These are phyloP conservation scores for Psephotus haematonotus DNA, from an alignment of 2,113 vertebrate species.

Conservation along the genomic window DNA sequence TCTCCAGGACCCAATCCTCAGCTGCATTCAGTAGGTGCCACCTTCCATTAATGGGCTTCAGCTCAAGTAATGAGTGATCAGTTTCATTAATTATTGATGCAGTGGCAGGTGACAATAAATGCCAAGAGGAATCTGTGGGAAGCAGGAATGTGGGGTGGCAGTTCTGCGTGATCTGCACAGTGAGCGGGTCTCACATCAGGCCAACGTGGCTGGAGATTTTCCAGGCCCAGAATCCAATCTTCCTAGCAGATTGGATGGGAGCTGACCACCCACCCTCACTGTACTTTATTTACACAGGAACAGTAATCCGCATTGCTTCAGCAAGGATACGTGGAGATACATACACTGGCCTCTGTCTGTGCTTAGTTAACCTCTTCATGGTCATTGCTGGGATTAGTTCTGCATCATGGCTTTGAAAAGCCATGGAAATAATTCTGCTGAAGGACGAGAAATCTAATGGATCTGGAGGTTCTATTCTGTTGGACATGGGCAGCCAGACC, in stretches of 20 bases:
- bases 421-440: neutral
- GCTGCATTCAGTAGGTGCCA: neutral
- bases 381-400: neutral
- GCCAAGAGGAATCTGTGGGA: neutral
- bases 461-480: neutral
- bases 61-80: neutral
- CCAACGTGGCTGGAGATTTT: neutral
- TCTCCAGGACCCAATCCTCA: neutral
- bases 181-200: neutral
- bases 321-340: neutral
- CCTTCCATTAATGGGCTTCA: neutral
- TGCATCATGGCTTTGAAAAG: neutral
- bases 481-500: neutral
- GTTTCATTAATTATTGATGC: neutral
- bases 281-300: neutral
- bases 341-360: neutral
- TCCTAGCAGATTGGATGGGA: neutral
- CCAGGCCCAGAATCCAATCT: neutral
- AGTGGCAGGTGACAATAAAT: neutral
- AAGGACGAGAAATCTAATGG: neutral
- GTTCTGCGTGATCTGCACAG: accelerated
- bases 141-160: neutral
- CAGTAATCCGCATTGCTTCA: neutral
- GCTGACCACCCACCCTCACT: neutral
- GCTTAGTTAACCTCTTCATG: neutral